Percentiles rank a stretch among this genome's conserved stretches.
Conservation (phyloP, 2,113 vertebrate species). For the Ammodytes marinus region DNA sequence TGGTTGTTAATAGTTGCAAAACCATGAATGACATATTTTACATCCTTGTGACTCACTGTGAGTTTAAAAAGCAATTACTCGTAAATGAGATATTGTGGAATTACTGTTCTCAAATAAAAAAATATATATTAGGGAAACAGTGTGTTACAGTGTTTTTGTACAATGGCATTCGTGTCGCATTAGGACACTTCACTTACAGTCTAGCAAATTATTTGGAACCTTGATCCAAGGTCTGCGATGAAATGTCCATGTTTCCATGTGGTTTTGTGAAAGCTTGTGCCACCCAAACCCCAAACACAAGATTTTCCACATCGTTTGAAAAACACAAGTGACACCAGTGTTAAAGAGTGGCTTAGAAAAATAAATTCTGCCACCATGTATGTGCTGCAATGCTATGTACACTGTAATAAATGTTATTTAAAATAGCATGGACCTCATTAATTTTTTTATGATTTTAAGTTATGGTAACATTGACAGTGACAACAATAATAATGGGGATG, state of each 20-base stretch:
- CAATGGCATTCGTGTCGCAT: constrained; percentile 42
- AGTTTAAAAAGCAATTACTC: constrained; percentile 48
- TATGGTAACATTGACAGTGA: constrained; percentile 20
- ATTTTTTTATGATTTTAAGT: constrained; percentile 45
- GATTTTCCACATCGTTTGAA: constrained; percentile 75
- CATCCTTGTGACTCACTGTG: constrained; percentile 42
- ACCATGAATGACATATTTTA: constrained; percentile 39
- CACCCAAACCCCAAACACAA: constrained; percentile 75
- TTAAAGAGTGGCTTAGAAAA: constrained; percentile 52
- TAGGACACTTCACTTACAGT: constrained; percentile 54
- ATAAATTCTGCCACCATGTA: constrained; percentile 58
- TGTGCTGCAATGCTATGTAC: constrained; percentile 59
- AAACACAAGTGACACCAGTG: constrained; percentile 67
- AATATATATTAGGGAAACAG: constrained; percentile 50
- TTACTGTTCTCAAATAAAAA: constrained; percentile 52
- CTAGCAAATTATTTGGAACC: constrained; percentile 60
- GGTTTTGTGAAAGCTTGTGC: constrained; percentile 75
- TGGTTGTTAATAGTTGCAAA: constrained; percentile 38
- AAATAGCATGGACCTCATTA: constrained; percentile 43
- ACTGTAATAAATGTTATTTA: constrained; percentile 52
- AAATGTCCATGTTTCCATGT: constrained; percentile 75
- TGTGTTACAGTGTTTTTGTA: constrained; percentile 47
- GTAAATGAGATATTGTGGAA: constrained; percentile 59
- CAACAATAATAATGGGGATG: not conserved
- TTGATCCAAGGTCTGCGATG: constrained; percentile 60